phyloP scores from a whole-genome alignment of 2,113 vertebrate species.

The Hippocampus abdominalis region DNA sequence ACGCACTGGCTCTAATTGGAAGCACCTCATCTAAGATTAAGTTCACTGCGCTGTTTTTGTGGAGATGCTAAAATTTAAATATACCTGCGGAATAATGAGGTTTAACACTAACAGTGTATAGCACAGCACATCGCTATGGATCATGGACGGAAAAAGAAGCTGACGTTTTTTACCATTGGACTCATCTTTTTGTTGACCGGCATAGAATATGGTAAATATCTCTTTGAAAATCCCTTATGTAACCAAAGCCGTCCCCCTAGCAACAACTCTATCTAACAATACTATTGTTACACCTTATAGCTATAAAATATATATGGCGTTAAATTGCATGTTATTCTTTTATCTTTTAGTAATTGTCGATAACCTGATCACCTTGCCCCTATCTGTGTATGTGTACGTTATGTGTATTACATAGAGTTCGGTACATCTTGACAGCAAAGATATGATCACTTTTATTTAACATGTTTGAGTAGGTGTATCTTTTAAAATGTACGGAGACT shows the following conservation, averaged over 20 bases:
- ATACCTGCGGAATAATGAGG: background rate
- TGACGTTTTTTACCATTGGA: slow-evolving; percentile 74
- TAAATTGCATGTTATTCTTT: background rate
- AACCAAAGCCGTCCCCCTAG: too few relatives aligned
- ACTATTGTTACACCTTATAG: too few relatives aligned
- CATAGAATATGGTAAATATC: slow-evolving; percentile 77
- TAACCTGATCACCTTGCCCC: background rate
- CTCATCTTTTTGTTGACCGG: slow-evolving; percentile 78
- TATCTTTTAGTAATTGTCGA: background rate
- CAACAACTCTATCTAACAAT: too few relatives aligned
- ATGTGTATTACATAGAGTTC: background rate
- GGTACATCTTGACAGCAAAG: too few relatives aligned
- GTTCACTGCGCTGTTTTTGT: background rate
- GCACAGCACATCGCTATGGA: slow-evolving; percentile 57
- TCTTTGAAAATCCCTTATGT: background rate
- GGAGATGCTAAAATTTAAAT: background rate
- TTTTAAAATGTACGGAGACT: too few relatives aligned
- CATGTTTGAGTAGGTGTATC: too few relatives aligned
- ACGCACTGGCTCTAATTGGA: slow-evolving; percentile 17
- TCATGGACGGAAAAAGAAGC: slow-evolving; percentile 60
- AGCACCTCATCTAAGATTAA: slow-evolving; percentile 32
- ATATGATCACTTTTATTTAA: too few relatives aligned
- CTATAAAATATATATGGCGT: too few relatives aligned
- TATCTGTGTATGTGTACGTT: background rate
- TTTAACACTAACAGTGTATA: background rate